These are phyloP conservation scores for Mormyrus proboscirostris DNA, from an alignment of 2,797 vertebrate species.

Conservation along the genomic window DNA sequence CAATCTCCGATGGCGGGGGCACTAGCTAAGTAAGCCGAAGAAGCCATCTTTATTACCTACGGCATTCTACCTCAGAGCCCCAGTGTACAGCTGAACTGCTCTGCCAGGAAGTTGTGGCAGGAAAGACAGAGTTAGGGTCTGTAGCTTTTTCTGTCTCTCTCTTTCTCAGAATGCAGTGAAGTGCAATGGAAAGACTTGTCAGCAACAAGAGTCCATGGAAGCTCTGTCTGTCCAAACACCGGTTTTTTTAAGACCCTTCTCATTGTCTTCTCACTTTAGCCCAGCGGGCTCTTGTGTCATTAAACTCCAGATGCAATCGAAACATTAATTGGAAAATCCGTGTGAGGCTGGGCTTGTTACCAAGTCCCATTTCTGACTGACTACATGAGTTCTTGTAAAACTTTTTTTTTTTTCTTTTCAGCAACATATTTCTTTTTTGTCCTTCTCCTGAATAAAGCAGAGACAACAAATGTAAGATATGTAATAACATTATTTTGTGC, in stretches of 20 bases:
- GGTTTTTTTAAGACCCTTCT: slow-evolving; percentile 43
- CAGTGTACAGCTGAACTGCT: neutral
- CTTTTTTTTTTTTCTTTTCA: neutral
- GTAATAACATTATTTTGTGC: neutral
- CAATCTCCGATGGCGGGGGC: slow-evolving; percentile 22
- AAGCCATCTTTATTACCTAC: slow-evolving; percentile 68
- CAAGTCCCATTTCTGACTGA: neutral
- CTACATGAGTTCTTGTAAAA: neutral
- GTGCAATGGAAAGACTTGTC: slow-evolving; percentile 60
- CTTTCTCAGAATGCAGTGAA: slow-evolving; percentile 69
- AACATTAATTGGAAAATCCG: neutral
- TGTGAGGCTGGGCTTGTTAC: neutral
- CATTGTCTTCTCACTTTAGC: neutral
- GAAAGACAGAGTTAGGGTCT: neutral
- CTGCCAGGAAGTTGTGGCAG: neutral
- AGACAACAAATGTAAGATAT: neutral
- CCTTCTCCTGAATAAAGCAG: neutral
- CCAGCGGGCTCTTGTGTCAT: neutral
- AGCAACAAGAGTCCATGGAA: slow-evolving; percentile 46
- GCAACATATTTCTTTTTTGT: neutral
- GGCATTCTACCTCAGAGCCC: slow-evolving; percentile 41
- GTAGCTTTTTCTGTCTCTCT: neutral
- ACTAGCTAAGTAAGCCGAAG: slow-evolving; percentile 48
- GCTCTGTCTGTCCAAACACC: slow-evolving; percentile 58
- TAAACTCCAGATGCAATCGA: neutral